Conservation (phyloP, 2,888 invertebrate species). For the Phyto melanocephala region DNA sequence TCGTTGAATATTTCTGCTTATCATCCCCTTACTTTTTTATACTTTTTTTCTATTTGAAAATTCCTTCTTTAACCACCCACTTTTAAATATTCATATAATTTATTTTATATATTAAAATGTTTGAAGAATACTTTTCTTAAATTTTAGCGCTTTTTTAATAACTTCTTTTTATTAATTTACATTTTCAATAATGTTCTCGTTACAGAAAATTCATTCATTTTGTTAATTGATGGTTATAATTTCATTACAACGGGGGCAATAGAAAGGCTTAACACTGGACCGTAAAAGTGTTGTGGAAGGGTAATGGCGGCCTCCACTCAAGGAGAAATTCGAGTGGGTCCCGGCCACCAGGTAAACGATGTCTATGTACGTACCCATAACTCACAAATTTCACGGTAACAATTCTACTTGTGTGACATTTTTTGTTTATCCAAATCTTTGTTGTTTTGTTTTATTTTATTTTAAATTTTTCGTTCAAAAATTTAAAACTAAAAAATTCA, state of each 20-base stretch:
- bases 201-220: constrained; percentile 68
- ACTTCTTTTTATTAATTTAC: not conserved
- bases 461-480: not conserved
- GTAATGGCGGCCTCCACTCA: constrained; percentile 84
- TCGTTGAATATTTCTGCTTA: no score
- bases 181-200: constrained; percentile 22
- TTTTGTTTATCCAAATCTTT: constrained; percentile 64
- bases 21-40: no score
- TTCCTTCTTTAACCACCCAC: no score
- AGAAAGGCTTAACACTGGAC: constrained; percentile 79
- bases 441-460: constrained; percentile 43
- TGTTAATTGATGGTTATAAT: constrained; percentile 72
- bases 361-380: constrained; percentile 83
- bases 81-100: no score
- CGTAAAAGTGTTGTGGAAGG: constrained; percentile 79
- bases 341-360: constrained; percentile 87
- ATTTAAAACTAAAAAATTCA: constrained; percentile 62
- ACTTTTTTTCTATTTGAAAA: no score
- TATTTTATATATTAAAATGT: no score
- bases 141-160: not conserved
- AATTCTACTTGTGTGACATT: constrained; percentile 67
- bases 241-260: constrained; percentile 76
- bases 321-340: constrained; percentile 88
- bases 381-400: constrained; percentile 81
- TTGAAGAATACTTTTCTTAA: no score